A percentile compares a stretch with the other conserved stretches of the same genome.
These are phyloP conservation scores for Vollenhovia emeryi DNA, from an alignment of 1,140 invertebrate genomes.

Conservation along the genomic window DNA sequence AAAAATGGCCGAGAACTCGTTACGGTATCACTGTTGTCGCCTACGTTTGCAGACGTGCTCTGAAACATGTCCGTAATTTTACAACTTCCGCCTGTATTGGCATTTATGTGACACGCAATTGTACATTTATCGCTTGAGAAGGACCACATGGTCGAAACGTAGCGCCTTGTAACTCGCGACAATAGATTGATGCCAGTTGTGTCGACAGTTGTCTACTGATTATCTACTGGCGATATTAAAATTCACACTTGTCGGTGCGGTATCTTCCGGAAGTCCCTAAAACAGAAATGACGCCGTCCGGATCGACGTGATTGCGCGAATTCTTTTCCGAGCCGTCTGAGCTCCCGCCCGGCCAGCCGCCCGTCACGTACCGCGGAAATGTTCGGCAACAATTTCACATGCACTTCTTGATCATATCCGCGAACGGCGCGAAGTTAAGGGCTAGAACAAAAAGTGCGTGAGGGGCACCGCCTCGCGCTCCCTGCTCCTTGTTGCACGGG, in stretches of 20 bases:
- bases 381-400: neutral
- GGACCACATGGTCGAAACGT: too few relatives aligned
- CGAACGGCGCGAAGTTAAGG: neutral
- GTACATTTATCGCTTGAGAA: too few relatives aligned
- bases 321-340: constrained; percentile 1
- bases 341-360: neutral
- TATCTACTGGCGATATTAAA: too few relatives aligned
- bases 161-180: too few relatives aligned
- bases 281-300: neutral
- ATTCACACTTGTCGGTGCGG: too few relatives aligned
- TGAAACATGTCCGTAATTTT: too few relatives aligned
- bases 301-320: neutral
- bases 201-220: too few relatives aligned
- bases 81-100: too few relatives aligned
- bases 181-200: too few relatives aligned
- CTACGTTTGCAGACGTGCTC: too few relatives aligned
- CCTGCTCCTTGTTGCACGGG: neutral
- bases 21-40: too few relatives aligned
- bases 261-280: neutral
- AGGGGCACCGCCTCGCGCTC: constrained; percentile 14
- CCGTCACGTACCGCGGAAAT: neutral
- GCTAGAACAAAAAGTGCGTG: constrained; percentile 21
- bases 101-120: too few relatives aligned
- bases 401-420: neutral
- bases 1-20: neutral